Conservation (phyloP, 2,888 invertebrate species). For the Phengaris alcon region DNA sequence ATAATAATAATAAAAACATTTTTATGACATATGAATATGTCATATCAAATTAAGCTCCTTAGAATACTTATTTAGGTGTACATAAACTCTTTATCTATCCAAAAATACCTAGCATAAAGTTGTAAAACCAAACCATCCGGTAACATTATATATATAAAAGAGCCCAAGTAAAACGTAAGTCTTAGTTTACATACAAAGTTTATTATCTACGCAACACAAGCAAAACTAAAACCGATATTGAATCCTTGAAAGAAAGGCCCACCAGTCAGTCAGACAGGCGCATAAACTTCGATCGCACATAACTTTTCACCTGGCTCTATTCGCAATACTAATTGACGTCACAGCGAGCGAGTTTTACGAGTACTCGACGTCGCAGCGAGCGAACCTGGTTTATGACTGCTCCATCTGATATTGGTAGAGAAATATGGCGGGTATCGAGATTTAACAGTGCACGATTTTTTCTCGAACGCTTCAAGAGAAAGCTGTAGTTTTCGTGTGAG, state of each 20-base stretch:
- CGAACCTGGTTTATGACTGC: slow-evolving; percentile 52
- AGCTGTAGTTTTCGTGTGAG: not conserved
- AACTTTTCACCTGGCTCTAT: slow-evolving; percentile 42
- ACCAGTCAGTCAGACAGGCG: slow-evolving; percentile 32
- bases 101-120: too few species aligned
- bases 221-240: slow-evolving; percentile 30
- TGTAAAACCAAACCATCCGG: too few species aligned
- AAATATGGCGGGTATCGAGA: slow-evolving; percentile 52
- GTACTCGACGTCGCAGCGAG: slow-evolving; percentile 46
- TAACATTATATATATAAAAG: too few species aligned
- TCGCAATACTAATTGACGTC: slow-evolving; percentile 59
- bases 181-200: not conserved
- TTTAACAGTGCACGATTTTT: slow-evolving; percentile 29
- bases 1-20: too few species aligned
- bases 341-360: slow-evolving; percentile 46
- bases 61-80: too few species aligned
- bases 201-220: not conserved
- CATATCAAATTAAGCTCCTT: too few species aligned
- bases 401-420: slow-evolving; percentile 67
- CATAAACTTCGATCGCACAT: slow-evolving; percentile 35
- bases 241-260: slow-evolving; percentile 36
- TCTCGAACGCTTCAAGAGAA: not conserved
- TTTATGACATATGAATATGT: too few species aligned
- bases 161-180: not conserved
- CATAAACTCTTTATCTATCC: too few species aligned